Conservation (phyloP, 2,797 vertebrate genomes). For the Bufotes viridis region DNA sequence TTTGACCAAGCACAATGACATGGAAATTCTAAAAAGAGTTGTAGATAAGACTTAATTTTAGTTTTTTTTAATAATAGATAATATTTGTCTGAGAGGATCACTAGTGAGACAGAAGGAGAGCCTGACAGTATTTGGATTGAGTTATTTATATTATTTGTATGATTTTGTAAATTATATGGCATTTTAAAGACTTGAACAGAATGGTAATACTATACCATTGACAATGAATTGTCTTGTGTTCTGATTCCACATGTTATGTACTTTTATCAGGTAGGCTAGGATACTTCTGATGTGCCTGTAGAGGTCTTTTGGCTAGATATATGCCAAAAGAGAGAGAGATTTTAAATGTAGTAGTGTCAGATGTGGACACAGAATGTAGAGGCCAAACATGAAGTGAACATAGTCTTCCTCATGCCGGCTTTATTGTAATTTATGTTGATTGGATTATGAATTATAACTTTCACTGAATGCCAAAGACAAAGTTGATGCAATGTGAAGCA, state of each 20-base stretch:
- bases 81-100: not conserved
- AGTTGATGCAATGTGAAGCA: not conserved
- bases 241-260: not conserved
- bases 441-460: not conserved
- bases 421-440: too few relatives aligned
- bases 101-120: not conserved
- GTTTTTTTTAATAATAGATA: not conserved
- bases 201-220: not conserved
- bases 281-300: not conserved
- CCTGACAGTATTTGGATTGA: not conserved
- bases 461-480: slow-evolving; percentile 7
- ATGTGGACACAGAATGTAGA: not conserved
- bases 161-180: not conserved
- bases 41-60: too few relatives aligned
- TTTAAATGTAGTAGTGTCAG: not conserved
- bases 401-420: not conserved
- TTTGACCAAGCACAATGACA: not conserved
- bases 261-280: not conserved
- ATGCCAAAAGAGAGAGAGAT: not conserved
- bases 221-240: not conserved
- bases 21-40: not conserved
- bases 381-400: not conserved
- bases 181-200: not conserved
- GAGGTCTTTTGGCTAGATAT: not conserved
- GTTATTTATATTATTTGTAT: not conserved